Evolutionary conservation across 2,113 vertebrate species (phyloP), one percentile per base, ranked within the genome.

Genomic region (Pelobates fuscus): DNA sequence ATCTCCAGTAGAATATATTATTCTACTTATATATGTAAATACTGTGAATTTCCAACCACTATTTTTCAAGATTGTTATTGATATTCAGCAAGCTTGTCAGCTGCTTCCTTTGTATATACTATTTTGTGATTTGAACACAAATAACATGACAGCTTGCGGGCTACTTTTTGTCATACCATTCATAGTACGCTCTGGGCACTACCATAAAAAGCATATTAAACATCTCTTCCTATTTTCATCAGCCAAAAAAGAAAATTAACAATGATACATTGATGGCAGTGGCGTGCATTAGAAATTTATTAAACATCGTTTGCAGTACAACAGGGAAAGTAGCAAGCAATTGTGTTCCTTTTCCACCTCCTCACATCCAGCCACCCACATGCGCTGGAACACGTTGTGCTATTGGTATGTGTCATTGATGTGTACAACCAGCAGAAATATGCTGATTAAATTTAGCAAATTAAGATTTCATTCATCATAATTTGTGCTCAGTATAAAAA

Each of bases 201-300:
- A 82, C 78, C 76, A 84, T 85, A 82, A 86, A 85, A 81, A 85
- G 74, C 84, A 80, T 86, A 81, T 82, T 85, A 81, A 77, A 81
- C 79, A 71, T 84, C 49, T 10, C 57, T 80, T 85, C 68, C 71
- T 78, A 78, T 86, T 88, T 88, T 71, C 70, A 83, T 87, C 82
- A 84, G 79, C 65, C 75, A 83, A 84, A 85, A 85, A 49, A 14
- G 17, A 18, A 49, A 49, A 49, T 88, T 81, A 81, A 80, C 75
- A 85, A 80, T 82, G 82, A 81, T 80, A 81, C 30, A 79, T 75
- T 80, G 67, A 81, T 72, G 83, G 77, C 64, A 81, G 60, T 24
- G 44, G 37, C 58, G 67, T 67, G 54, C 64, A 68, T 25, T 52
- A 32, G 27, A 41, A 68, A 76, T 60, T 17, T 61, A 67, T 76